These are phyloP conservation scores for Drosophila oshimai DNA, from an alignment of 1,140 invertebrate species.

Conservation along the genomic window DNA sequence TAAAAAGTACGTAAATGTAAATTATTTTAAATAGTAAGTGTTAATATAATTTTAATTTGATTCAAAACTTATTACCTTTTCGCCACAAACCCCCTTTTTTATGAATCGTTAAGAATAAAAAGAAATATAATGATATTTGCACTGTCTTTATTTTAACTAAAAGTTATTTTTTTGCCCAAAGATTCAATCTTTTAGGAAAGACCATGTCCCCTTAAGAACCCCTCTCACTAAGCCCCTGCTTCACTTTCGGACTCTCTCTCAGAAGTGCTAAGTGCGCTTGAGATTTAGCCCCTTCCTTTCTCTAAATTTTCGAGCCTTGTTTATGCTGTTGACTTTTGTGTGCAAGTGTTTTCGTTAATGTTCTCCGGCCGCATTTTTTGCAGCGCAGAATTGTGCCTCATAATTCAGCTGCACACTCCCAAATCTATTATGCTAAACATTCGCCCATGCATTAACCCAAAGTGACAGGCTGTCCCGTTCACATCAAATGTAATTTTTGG, in stretches of 20 bases:
- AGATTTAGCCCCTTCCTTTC: slow-evolving; percentile 29
- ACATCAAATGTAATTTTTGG: slow-evolving; percentile 21
- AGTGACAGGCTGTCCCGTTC: not conserved
- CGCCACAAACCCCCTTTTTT: too few species aligned
- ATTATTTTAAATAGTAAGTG: too few species aligned
- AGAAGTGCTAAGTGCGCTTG: slow-evolving; percentile 64
- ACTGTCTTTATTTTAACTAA: not conserved
- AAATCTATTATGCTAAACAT: slow-evolving; percentile 32
- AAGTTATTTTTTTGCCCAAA: not conserved
- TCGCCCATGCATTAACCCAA: slow-evolving; percentile 11
- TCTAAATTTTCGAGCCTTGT: slow-evolving; percentile 46
- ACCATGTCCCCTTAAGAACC: not conserved
- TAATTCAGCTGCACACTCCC: slow-evolving; percentile 18
- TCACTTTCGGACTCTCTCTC: not conserved
- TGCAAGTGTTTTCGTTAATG: slow-evolving; percentile 58
- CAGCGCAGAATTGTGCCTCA: slow-evolving; percentile 10
- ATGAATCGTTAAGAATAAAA: too few species aligned
- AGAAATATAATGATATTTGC: too few species aligned
- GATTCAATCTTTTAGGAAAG: too few species aligned
- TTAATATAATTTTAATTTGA: too few species aligned
- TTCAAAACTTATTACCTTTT: too few species aligned
- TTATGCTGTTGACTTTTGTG: slow-evolving; percentile 67
- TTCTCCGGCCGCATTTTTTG: slow-evolving; percentile 13
- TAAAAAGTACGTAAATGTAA: too few species aligned
- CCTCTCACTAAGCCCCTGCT: not conserved